These are phyloP conservation scores for Pluvianellus socialis DNA, from an alignment of 2,113 vertebrate species.

Conservation along the genomic window DNA sequence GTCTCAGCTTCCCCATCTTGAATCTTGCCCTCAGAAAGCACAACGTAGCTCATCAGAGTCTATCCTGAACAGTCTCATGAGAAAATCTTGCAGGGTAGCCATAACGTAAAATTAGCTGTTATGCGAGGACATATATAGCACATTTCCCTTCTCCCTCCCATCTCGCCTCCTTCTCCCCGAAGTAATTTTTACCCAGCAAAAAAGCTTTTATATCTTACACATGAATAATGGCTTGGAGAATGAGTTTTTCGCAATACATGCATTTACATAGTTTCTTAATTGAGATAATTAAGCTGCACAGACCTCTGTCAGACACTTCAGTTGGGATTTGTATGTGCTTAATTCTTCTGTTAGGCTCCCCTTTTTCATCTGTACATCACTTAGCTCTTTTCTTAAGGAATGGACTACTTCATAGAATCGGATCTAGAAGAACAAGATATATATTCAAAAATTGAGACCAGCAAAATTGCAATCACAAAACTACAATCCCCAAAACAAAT, in stretches of 20 bases:
- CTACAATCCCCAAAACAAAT: neutral
- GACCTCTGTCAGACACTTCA: constrained; percentile 88
- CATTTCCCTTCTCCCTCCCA: neutral
- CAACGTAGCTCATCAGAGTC: neutral
- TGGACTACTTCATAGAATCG: constrained; percentile 86
- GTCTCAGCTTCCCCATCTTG: neutral
- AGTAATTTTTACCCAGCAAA: neutral
- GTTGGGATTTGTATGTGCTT: constrained; percentile 78
- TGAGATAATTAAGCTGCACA: neutral
- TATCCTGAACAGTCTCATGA: neutral
- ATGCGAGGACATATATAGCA: neutral
- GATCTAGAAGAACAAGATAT: constrained; percentile 70
- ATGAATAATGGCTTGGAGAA: neutral
- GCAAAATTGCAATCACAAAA: neutral
- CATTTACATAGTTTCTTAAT: neutral
- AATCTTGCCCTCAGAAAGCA: neutral
- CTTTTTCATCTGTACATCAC: constrained; percentile 82
- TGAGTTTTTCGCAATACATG: accelerated
- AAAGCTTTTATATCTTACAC: neutral
- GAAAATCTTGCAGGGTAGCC: neutral
- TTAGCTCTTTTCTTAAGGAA: constrained; percentile 81
- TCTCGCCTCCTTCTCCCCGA: accelerated
- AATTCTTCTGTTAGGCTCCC: constrained; percentile 81
- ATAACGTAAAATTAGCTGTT: neutral
- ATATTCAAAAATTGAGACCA: neutral